Evolutionary conservation across 2,797 vertebrate genomes (phyloP), one percentile per base, ranked within the genome.

Genomic region (Rachycentron canadum): DNA sequence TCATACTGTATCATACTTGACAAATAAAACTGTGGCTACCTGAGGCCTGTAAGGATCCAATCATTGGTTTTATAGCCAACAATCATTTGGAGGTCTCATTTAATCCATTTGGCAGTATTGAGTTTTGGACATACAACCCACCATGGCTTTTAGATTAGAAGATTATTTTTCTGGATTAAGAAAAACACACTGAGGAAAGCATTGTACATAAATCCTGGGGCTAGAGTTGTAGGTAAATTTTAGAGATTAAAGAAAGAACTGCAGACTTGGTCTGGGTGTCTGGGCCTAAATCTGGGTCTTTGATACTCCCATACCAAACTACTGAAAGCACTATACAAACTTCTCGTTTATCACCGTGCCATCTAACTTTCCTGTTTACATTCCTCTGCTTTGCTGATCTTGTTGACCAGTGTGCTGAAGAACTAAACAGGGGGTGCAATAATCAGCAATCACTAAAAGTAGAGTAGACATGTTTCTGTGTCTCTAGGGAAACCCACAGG

Each of bases 391-490:
- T 40, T 32, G 32, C 9, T 65, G 30, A 79, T 53, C 30, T 52
- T 36, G 50, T 28, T 55, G 65, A 69, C 28, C 8, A 14, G 21
- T 47, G 23, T 28, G 49, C 55, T 6, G 26, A 63, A 53, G 45
- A 74, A 57, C 40, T 47, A 76, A 69, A 84, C 60, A 50, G n/a
- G 32, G 17, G 57, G 4, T 23, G 12, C 26, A 28, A 32, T 74
- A 28, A 75, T 74, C 45, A 49, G 49, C 14, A 62, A 61, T 62
- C 64, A 69, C 53, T 77, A 43, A 34, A 74, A 81, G 47, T 55
- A 64, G 47, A 75, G 7, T 3, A n/a, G 26, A 72, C 26, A 66
- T 66, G 55, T 72, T 61, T 63, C 26, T 16, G 11, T 66, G 73
- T 76, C 66, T 53, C 34, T 41, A 30, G 13, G 57, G 25, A 83